Evolutionary conservation across 30 jellyfish, hydroid and myxozoan species (phyloP), one percentile per base, ranked within the genome.

Genomic region (Aurelia aurita): DNA sequence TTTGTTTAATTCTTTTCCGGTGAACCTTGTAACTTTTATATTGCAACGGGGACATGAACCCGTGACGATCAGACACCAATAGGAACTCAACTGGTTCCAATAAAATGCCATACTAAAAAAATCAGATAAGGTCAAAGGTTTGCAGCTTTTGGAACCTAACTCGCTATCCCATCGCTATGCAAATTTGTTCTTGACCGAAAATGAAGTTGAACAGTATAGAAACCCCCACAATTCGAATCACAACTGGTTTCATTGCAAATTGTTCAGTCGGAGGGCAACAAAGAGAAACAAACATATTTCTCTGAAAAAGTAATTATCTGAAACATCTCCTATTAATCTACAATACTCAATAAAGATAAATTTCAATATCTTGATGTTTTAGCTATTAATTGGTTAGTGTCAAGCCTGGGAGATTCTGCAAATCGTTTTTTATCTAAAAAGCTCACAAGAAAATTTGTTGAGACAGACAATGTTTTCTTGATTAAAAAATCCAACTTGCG

Each of bases 361-460:
- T 13, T 46, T 47, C 61, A n/a, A 23, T 51, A 45, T 53, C 29
- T 73, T 31, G 49, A 39, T 39, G 51, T 39, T 39, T 39, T 39
- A 39, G 51, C 51, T 39, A 35, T 35, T 34, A 31, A 77, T 43
- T 65, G 77, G 69, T 77, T 59, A 77, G 60, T 77, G 70, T 77
- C 34, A 62, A 77, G 88, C 88, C 88, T 77, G 88, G 66, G 88
- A 77, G 72, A 23, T 25, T 60, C 88, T 77, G 88, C 88, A 75
- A 23, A 39, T 4, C 14, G 51, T 39, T 13, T 55, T 47, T 55
- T 13, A 9, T 12, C 9, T 19, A 13, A n/a, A 55, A 55, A 10
- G 11, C 0, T n/a, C 14, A 22, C 12, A 55, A 14, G 13, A 55
- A 55, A 6, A 0, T 19, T 55, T 55, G 11, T 9, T 53, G 23